Conservation (phyloP, 2,888 invertebrate species). For the Chironomus riparius region DNA sequence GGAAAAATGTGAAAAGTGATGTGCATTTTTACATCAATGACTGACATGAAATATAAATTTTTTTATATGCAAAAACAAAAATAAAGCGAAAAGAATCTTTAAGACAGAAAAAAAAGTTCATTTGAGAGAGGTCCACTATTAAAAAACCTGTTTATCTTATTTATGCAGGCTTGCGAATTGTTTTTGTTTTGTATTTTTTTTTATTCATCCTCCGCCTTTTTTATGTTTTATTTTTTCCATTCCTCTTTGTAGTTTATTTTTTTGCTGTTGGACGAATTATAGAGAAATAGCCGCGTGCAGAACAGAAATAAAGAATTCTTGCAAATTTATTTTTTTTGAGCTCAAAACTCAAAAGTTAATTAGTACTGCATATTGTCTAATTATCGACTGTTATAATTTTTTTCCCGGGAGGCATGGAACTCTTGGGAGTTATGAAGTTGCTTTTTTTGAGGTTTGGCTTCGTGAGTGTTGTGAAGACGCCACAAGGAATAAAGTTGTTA, state of each 20-base stretch:
- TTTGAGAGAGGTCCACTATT: no score
- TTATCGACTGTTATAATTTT: no score
- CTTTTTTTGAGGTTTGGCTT: no score
- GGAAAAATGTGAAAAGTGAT: neutral
- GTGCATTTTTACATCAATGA: neutral
- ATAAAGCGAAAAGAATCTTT: neutral
- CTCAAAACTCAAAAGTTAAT: no score
- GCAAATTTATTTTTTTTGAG: no score
- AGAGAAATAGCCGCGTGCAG: neutral
- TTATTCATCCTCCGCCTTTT: constrained; percentile 21
- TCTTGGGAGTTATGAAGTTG: no score
- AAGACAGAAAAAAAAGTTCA: neutral
- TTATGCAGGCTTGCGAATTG: constrained; percentile 2
- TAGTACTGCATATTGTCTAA: no score
- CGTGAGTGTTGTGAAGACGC: no score
- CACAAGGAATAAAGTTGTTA: no score
- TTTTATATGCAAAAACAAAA: neutral
- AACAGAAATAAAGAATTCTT: neutral
- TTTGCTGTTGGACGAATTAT: neutral
- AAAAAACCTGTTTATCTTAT: constrained; percentile 6
- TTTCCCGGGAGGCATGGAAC: no score
- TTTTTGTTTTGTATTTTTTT: neutral
- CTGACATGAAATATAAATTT: neutral
- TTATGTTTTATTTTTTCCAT: neutral
- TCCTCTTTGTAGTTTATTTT: neutral